These are phyloP conservation scores for Meda fulgida DNA, from an alignment of 2,797 vertebrate genomes.

Conservation along the genomic window DNA sequence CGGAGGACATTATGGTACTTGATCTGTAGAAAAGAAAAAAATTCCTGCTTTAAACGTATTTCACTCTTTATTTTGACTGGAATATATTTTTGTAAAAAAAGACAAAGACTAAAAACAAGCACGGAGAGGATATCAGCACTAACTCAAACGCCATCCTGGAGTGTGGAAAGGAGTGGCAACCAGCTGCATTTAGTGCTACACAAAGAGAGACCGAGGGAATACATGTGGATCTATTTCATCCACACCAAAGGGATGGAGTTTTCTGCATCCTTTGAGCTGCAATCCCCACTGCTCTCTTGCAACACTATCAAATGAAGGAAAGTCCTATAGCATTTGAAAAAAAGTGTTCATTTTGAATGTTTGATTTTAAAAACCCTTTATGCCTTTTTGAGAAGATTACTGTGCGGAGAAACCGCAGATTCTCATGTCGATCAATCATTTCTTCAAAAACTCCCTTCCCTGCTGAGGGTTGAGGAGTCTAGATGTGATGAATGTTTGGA, in stretches of 20 bases:
- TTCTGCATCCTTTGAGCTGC: constrained; percentile 7
- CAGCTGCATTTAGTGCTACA: constrained; percentile 39
- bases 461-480: background rate
- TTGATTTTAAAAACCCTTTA: constrained; percentile 35
- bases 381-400: constrained; percentile 51
- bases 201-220: background rate
- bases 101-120: constrained; percentile 31
- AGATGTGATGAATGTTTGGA: constrained; percentile 36
- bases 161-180: constrained; percentile 15
- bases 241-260: constrained; percentile 5
- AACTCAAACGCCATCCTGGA: constrained; percentile 12
- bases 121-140: constrained; percentile 10
- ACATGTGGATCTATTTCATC: background rate
- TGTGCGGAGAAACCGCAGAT: constrained; percentile 16
- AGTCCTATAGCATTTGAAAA: constrained; percentile 33
- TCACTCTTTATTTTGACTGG: constrained; percentile 44
- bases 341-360: constrained; percentile 43
- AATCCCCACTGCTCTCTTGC: constrained; percentile 27
- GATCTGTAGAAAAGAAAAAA: constrained; percentile 44
- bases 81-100: constrained; percentile 59
- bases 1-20: constrained; percentile 56
- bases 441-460: constrained; percentile 11
- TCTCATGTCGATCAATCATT: constrained; percentile 18
- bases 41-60: constrained; percentile 46
- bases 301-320: constrained; percentile 55